These are phyloP conservation scores for Micronisus gabar DNA, from an alignment of 2,113 vertebrate genomes.

Conservation along the genomic window DNA sequence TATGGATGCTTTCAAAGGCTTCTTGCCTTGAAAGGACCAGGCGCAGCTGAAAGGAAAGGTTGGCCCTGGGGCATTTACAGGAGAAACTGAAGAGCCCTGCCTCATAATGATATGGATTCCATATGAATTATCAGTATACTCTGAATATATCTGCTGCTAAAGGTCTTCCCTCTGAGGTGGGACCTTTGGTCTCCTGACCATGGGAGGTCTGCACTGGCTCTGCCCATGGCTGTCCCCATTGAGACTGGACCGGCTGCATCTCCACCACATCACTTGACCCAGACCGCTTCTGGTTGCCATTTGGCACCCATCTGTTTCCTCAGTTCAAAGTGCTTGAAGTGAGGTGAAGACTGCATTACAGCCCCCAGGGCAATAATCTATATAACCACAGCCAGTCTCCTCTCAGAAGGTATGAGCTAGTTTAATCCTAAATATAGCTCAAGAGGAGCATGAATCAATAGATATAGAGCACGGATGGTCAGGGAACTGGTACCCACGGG, in stretches of 20 bases:
- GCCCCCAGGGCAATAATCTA: background rate
- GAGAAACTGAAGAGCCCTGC: background rate
- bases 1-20: background rate
- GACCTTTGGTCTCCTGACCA: background rate
- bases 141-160: background rate
- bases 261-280: background rate
- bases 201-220: background rate
- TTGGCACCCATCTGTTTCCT: slow-evolving; percentile 57
- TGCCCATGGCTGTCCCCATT: background rate
- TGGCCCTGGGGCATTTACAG: background rate
- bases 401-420: background rate
- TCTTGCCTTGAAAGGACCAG: background rate
- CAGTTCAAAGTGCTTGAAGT: slow-evolving; percentile 45
- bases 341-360: slow-evolving; percentile 27
- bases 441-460: background rate
- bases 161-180: background rate
- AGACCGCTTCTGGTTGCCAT: background rate
- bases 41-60: background rate
- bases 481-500: background rate
- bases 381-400: background rate
- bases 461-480: accelerated
- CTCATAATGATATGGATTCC: background rate
- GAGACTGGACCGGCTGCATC: background rate
- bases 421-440: slow-evolving; percentile 24
- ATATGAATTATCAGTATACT: background rate